Evolutionary conservation across 2,797 vertebrate species (phyloP).

Genomic region (Eupleurogrammus muticus): DNA sequence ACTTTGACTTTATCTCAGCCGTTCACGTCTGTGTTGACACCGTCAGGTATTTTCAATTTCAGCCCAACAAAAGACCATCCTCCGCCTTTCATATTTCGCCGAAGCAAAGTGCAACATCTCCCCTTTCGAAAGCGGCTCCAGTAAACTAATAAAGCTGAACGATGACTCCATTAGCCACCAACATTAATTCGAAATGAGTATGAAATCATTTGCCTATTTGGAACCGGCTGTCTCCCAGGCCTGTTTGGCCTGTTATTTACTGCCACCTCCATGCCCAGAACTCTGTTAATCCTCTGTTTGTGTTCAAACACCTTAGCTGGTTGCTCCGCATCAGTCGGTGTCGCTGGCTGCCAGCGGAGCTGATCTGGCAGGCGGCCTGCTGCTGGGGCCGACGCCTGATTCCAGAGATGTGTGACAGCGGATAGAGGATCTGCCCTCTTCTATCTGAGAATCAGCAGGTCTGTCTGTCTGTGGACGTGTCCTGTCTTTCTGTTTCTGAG

Average conservation of each 20-base stretch:
- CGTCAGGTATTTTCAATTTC: conserved; percentile 66
- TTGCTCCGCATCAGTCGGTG: conserved; percentile 69
- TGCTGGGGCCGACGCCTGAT: conserved; percentile 55
- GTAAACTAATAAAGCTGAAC: conserved; percentile 48
- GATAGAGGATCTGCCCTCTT: conserved; percentile 46
- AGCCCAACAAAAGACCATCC: conserved; percentile 55
- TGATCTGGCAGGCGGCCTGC: conserved; percentile 66
- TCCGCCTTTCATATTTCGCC: conserved; percentile 44
- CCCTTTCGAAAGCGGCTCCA: conserved; percentile 37
- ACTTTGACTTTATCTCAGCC: conserved; percentile 66
- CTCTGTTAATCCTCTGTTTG: conserved; percentile 78
- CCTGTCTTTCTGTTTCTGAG: conserved; percentile 24
- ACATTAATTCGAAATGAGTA: conserved; percentile 74
- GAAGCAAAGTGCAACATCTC: conserved; percentile 39
- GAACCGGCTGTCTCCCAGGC: conserved; percentile 53
- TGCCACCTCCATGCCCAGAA: conserved; percentile 64
- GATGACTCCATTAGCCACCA: conserved; percentile 56
- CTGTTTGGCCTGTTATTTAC: conserved; percentile 73
- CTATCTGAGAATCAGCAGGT: too few relatives aligned
- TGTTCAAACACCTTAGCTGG: conserved; percentile 76
- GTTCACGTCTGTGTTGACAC: conserved; percentile 62
- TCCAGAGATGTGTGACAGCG: conserved; percentile 52
- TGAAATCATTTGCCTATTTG: conserved; percentile 70
- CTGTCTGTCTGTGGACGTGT: conserved; percentile 20
- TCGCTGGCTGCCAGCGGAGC: conserved; percentile 60